Percentiles rank a stretch among this genome's conserved stretches.
phyloP scores from a whole-genome alignment of 2,888 invertebrate species.

The Agonopterix alstromeriana region DNA sequence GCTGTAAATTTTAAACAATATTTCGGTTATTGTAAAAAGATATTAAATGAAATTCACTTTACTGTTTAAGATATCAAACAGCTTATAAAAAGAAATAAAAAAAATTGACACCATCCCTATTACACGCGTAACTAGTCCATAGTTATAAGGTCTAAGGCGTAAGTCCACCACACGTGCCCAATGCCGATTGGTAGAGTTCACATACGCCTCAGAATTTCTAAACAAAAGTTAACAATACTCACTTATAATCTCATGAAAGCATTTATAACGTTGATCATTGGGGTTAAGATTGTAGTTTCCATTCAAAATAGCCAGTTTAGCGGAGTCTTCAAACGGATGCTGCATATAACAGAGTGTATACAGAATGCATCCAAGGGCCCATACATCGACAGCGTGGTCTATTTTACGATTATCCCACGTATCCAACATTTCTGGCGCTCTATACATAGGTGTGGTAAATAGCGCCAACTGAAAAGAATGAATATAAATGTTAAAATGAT shows the following conservation, averaged over 20 bases:
- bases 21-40: no score
- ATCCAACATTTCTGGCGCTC: slow-evolving; percentile 98
- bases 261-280: slow-evolving; percentile 86
- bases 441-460: slow-evolving; percentile 95
- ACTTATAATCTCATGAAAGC: slow-evolving; percentile 94
- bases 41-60: no score
- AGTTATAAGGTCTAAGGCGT: no score
- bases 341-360: slow-evolving; percentile 94
- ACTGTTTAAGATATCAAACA: no score
- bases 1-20: no score
- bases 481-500: no score
- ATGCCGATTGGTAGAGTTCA: no score
- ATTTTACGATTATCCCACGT: slow-evolving; percentile 97
- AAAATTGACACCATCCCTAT: no score
- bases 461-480: slow-evolving; percentile 78
- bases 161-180: no score
- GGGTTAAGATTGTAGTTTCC: slow-evolving; percentile 93
- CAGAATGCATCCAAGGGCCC: slow-evolving; percentile 98
- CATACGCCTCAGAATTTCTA: no score
- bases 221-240: slow-evolving; percentile 43
- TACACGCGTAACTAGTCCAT: no score
- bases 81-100: no score
- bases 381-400: slow-evolving; percentile 93
- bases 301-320: slow-evolving; percentile 97
- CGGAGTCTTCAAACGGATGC: slow-evolving; percentile 98